Base-by-base conservation (phyloP, 2,797 vertebrate species). In the Spondyliosoma cantharus region DNA sequence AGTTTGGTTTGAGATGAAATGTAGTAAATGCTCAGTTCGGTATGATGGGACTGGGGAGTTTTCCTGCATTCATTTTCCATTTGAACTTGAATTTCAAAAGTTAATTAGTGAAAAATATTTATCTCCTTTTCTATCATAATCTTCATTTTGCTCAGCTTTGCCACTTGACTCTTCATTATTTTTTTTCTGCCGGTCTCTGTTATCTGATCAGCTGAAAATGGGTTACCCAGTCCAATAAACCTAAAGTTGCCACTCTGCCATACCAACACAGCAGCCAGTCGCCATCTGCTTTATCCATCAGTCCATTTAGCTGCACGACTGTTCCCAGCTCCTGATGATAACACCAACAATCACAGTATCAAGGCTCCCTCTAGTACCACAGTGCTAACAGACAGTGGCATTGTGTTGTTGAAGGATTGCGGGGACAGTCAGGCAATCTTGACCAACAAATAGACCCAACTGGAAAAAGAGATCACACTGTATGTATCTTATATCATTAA, bases 281-380 rank as follows among this genome's bases (percentile, higher is more conserved):
- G 57, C 15, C 22, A 43, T 50, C 29, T 52, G 54, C 45, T 67
- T 27, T 57, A 57, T 27, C 49, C 57, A 49, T 22, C 49, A 27
- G 57, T 61, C 29, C 48, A 61, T 66, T 52, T 52, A 22, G 58
- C 70, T 72, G 61, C 45, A 64, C 17, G 16, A 27, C 9, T n/a
- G 46, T 25, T 64, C 25, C 45, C 7, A 7, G 17, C 57, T 59
- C 57, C 57, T 37, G 57, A 20, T 58, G 25, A 49, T 20, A 29
- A n/a, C 6, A 50, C 6, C 12, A 29, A 46, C 45, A 37, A 37
- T 48, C 17, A 29, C 59, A 45, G 57, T 9, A 42, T 16, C 6
- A 49, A 49, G 11, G 46, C 46, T 71, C 6, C 42, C 15, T 9
- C 15, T 6, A 3, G 25, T 32, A 37, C 27, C 43, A 25, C 19